Evolutionary conservation across 2,888 invertebrate species (phyloP).

Genomic region (Platynereis dumerilii): DNA sequence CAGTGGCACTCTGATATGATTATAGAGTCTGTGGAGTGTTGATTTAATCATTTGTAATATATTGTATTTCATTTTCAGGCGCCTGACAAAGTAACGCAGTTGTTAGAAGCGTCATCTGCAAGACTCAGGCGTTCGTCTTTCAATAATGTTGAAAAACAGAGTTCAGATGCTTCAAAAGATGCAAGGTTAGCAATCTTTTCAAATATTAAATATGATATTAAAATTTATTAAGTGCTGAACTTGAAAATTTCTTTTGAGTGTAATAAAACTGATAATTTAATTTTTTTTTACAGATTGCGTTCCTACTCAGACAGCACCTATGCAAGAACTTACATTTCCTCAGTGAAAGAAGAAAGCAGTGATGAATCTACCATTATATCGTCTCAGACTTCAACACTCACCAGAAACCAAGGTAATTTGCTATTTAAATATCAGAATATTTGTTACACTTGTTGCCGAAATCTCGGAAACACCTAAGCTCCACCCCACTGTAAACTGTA

Average conservation of each 20-base stretch:
- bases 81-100: slow-evolving; percentile 46
- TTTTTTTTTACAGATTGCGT: slow-evolving; percentile 16
- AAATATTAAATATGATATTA: too few species aligned
- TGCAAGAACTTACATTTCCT: not conserved
- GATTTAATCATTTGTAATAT: too few species aligned
- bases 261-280: too few species aligned
- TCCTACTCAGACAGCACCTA: slow-evolving; percentile 12
- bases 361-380: slow-evolving; percentile 95
- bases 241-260: too few species aligned
- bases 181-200: slow-evolving; percentile 4
- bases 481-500: not conserved
- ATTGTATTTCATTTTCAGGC: too few species aligned
- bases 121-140: slow-evolving; percentile 37
- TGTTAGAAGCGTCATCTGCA: slow-evolving; percentile 55
- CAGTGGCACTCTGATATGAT: too few species aligned
- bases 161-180: not conserved
- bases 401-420: slow-evolving; percentile 73
- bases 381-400: slow-evolving; percentile 93
- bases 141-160: slow-evolving; percentile 12
- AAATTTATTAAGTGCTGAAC: too few species aligned
- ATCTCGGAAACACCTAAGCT: not conserved
- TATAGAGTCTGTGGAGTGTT: too few species aligned
- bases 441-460: not conserved
- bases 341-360: slow-evolving; percentile 82
- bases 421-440: too few species aligned